A percentile compares a stretch with the other conserved stretches of the same genome.
Conservation (phyloP, 2,797 vertebrate species). For the Pogonophryne albipinna region DNA sequence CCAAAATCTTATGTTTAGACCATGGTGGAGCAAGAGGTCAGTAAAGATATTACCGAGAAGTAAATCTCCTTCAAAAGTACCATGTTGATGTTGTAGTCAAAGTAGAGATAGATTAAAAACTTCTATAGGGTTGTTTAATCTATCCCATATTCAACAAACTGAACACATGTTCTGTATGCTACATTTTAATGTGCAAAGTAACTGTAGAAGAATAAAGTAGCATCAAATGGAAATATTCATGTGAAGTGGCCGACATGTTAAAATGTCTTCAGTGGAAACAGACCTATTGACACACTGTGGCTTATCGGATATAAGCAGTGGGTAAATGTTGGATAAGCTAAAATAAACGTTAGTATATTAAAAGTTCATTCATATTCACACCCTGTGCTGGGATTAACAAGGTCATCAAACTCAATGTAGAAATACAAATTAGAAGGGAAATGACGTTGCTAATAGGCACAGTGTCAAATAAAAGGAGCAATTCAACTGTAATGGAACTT, state of each 20-base stretch:
- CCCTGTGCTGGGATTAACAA: conserved; percentile 6
- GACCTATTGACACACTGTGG: background rate
- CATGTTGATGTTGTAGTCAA: background rate
- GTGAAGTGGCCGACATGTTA: background rate
- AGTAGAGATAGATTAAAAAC: too few species aligned
- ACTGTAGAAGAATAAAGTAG: background rate
- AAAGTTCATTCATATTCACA: background rate
- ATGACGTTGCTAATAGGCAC: background rate
- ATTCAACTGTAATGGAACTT: background rate
- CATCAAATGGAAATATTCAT: background rate
- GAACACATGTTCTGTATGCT: background rate
- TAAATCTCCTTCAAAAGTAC: too few species aligned
- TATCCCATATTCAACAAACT: background rate
- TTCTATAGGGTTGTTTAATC: background rate
- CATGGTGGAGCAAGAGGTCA: background rate
- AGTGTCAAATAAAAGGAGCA: background rate
- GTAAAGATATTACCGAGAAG: too few species aligned
- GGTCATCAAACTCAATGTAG: background rate
- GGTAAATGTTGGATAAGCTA: conserved; percentile 15
- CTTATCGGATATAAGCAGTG: background rate
- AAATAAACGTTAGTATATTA: background rate
- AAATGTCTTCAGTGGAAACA: background rate
- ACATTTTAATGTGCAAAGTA: background rate
- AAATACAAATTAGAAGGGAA: background rate
- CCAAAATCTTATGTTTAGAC: background rate